A percentile compares a stretch with the other conserved stretches of the same genome.
phyloP scores from a whole-genome alignment of 2,113 vertebrate genomes.

The Drymodes brunneopygia region DNA sequence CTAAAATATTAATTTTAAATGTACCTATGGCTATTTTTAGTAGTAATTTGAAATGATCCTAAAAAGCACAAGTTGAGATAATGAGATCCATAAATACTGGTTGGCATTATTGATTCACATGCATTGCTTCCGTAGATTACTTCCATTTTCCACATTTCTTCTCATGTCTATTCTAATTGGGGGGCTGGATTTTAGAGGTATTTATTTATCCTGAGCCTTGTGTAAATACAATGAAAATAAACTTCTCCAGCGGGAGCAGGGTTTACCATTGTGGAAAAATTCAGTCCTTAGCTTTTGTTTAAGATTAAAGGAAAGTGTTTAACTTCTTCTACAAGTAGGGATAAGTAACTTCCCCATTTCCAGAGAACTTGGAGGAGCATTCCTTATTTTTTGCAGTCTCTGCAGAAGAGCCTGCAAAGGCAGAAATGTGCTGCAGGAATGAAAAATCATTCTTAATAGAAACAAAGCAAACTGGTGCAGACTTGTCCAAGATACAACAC shows the following conservation, averaged over 20 bases:
- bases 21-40: constrained; percentile 60
- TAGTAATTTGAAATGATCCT: constrained; percentile 58
- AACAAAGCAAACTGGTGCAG: neutral
- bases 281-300: neutral
- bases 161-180: neutral
- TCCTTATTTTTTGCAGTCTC: neutral
- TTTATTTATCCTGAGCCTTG: constrained; percentile 8
- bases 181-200: neutral
- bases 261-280: neutral
- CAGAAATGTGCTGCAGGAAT: neutral
- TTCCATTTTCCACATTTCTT: constrained; percentile 47
- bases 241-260: neutral
- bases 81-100: constrained; percentile 62
- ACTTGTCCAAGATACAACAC: neutral
- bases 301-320: neutral
- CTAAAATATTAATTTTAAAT: constrained; percentile 67
- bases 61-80: constrained; percentile 58
- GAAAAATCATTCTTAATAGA: neutral
- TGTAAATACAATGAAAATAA: neutral
- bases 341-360: neutral
- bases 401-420: neutral
- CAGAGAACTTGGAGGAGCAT: neutral
- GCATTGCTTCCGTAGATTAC: constrained; percentile 41
- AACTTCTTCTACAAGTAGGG: neutral
- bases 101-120: constrained; percentile 56